Percentiles rank a stretch among this genome's conserved stretches.
Evolutionary conservation across 2,113 vertebrate species (phyloP).

Genomic region (Manacus vitellinus): DNA sequence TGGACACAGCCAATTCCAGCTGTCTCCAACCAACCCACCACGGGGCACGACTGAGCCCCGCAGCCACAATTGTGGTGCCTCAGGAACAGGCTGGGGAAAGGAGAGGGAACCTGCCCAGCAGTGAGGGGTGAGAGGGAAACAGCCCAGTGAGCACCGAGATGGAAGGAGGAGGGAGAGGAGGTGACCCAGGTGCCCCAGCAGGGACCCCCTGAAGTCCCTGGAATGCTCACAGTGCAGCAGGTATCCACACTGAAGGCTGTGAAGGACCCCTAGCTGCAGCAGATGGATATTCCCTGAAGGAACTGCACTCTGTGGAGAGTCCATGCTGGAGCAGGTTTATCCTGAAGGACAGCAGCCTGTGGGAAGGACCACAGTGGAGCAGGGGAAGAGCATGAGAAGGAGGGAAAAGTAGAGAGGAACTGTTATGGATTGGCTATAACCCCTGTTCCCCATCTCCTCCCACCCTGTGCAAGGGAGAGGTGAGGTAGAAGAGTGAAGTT

Average conservation of each 20-base stretch:
- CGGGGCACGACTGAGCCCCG: accelerated
- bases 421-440: neutral
- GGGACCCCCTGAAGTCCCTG: neutral
- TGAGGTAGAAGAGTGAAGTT: neutral
- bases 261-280: accelerated
- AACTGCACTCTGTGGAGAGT: neutral
- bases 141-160: accelerated
- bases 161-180: neutral
- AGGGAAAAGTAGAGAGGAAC: neutral
- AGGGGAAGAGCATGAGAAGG: neutral
- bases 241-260: neutral
- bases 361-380: neutral
- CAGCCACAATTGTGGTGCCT: accelerated
- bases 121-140: too few species aligned
- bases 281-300: neutral
- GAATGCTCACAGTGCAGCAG: too few species aligned
- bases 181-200: accelerated
- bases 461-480: accelerated
- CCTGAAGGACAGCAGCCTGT: neutral
- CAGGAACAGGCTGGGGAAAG: accelerated
- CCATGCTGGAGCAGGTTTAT: neutral
- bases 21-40: accelerated
- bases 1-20: accelerated
- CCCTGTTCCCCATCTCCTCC: neutral
- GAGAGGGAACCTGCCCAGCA: accelerated